These are phyloP conservation scores for Tetheella fluctuosa DNA, from an alignment of 2,888 invertebrate genomes.

Conservation along the genomic window DNA sequence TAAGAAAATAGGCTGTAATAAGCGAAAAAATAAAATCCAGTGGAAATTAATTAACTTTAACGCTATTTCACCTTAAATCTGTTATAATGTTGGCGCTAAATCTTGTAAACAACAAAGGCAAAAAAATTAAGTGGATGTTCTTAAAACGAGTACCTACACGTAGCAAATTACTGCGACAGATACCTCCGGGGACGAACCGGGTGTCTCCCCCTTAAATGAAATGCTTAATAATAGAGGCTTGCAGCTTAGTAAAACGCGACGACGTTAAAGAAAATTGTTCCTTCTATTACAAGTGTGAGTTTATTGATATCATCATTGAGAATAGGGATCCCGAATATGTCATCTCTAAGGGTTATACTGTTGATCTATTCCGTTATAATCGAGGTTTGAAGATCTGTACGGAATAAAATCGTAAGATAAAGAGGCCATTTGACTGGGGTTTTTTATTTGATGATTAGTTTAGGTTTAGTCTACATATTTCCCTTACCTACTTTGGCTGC, in stretches of 20 bases:
- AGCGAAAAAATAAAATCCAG: constrained; percentile 20
- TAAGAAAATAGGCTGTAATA: constrained; percentile 12
- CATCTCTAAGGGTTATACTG: neutral
- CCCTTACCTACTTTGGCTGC: too few species aligned
- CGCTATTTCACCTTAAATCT: constrained; percentile 50
- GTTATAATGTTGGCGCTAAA: constrained; percentile 54
- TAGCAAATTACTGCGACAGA: constrained; percentile 78
- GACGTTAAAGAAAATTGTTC: constrained; percentile 61
- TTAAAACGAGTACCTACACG: constrained; percentile 50
- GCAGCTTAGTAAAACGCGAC: constrained; percentile 60
- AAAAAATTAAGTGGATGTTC: constrained; percentile 54
- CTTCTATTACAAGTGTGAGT: constrained; percentile 50
- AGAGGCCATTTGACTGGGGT: too few species aligned
- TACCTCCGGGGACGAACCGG: constrained; percentile 66
- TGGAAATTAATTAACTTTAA: constrained; percentile 35
- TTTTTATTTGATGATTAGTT: too few species aligned
- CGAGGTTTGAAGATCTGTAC: neutral
- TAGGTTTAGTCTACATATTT: too few species aligned
- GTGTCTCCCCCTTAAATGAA: constrained; percentile 73
- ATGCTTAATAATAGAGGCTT: constrained; percentile 73
- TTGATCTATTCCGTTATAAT: neutral
- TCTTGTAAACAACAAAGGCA: constrained; percentile 57
- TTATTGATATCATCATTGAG: constrained; percentile 44
- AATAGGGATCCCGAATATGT: neutral
- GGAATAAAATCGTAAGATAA: too few species aligned